A percentile compares a stretch with the other conserved stretches of the same genome.
These are phyloP conservation scores for Ascaphus truei DNA, from an alignment of 2,113 vertebrate species.

Conservation along the genomic window DNA sequence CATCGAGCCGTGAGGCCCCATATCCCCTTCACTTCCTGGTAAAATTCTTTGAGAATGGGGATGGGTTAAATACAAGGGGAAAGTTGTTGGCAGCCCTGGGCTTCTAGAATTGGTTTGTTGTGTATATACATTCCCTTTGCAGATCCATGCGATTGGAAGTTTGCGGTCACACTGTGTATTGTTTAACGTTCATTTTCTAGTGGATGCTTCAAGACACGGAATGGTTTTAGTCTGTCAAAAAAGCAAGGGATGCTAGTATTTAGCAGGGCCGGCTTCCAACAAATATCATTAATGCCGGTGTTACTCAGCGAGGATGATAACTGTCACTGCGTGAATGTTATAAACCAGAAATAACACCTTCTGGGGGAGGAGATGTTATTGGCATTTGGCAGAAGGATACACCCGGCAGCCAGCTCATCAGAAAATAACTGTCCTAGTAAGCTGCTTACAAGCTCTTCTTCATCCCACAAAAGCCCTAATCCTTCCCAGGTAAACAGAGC, in stretches of 20 bases:
- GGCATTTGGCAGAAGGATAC: conserved; percentile 18
- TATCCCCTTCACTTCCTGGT: no score
- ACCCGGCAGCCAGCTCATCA: background rate
- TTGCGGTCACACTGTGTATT: background rate
- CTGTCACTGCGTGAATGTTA: conserved; percentile 17
- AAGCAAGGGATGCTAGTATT: background rate
- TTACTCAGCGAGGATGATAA: conserved; percentile 1
- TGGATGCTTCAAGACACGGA: background rate
- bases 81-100: no score
- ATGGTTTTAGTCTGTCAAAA: background rate
- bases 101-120: background rate
- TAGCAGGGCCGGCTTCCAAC: background rate
- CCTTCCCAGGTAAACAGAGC: background rate
- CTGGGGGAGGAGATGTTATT: conserved; percentile 25
- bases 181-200: background rate
- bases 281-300: conserved; percentile 29
- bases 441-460: background rate
- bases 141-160: background rate
- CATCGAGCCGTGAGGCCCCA: no score
- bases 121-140: background rate
- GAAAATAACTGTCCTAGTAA: background rate
- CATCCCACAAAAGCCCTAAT: background rate
- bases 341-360: conserved; percentile 32
- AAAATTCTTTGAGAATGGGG: no score
- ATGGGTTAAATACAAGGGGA: no score